Percentiles rank a stretch among this genome's conserved stretches.
phyloP scores from a whole-genome alignment of 2,797 vertebrate species.

The Halcyon chelicuti region DNA sequence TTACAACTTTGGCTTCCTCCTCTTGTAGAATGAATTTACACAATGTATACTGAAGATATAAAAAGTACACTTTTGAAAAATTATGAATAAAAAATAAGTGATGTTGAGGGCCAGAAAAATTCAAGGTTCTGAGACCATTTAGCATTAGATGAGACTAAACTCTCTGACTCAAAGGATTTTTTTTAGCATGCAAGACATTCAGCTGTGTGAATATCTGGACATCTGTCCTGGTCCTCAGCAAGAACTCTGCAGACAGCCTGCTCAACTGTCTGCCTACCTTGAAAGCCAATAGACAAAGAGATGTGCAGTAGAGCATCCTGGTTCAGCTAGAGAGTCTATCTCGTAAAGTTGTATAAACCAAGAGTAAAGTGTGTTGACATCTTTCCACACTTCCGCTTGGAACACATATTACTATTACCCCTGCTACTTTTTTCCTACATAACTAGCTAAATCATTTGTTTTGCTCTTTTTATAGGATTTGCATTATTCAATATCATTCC shows the following conservation, averaged over 20 bases:
- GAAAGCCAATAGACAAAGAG: background rate
- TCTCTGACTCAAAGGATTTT: background rate
- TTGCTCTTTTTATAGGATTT: background rate
- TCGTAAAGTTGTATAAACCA: background rate
- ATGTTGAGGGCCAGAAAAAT: background rate
- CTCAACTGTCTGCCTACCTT: background rate
- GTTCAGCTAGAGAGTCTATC: background rate
- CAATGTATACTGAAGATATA: background rate
- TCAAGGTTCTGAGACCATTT: background rate
- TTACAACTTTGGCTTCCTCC: background rate
- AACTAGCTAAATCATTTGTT: background rate
- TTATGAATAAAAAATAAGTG: background rate
- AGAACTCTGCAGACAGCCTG: background rate
- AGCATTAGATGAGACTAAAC: background rate
- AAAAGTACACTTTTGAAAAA: background rate
- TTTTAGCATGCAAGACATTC: background rate
- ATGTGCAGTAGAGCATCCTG: background rate
- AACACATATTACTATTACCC: rapidly evolving
- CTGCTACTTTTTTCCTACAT: background rate
- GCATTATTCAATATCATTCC: background rate
- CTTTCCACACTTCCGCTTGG: background rate
- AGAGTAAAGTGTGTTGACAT: background rate
- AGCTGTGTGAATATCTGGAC: conserved; percentile 5
- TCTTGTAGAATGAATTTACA: background rate
- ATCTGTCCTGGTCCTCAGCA: background rate